A percentile compares a stretch with the other conserved stretches of the same genome.
These are phyloP conservation scores for Callaeas wilsoni DNA, from an alignment of 2,113 vertebrate genomes.

Conservation along the genomic window DNA sequence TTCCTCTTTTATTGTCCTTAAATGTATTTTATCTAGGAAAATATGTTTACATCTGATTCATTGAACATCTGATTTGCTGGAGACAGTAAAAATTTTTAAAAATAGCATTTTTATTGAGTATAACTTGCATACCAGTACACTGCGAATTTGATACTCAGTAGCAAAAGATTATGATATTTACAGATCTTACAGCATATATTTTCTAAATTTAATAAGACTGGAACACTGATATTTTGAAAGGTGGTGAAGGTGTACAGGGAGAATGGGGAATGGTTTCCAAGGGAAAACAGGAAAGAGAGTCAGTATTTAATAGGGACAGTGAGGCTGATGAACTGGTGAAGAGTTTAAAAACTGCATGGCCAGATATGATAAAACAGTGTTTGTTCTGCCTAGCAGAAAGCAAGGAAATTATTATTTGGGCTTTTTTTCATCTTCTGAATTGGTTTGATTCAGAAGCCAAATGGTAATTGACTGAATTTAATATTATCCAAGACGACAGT, in stretches of 20 bases:
- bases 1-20: not conserved
- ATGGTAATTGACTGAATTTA: not conserved
- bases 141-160: not conserved
- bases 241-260: not conserved
- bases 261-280: not conserved
- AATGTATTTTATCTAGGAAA: not conserved
- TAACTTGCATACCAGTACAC: not conserved
- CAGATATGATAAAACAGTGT: not conserved
- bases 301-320: not conserved
- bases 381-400: not conserved
- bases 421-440: not conserved
- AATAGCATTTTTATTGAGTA: not conserved
- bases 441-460: not conserved
- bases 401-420: not conserved
- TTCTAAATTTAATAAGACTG: not conserved
- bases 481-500: not conserved
- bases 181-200: not conserved
- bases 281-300: not conserved
- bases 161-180: not conserved
- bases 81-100: not conserved
- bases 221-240: not conserved
- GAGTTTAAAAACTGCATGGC: not conserved
- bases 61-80: conserved; percentile 18
- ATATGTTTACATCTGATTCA: not conserved
- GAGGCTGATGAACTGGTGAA: not conserved